phyloP scores from a whole-genome alignment of 2,113 vertebrate genomes.

The Suricata suricatta region DNA sequence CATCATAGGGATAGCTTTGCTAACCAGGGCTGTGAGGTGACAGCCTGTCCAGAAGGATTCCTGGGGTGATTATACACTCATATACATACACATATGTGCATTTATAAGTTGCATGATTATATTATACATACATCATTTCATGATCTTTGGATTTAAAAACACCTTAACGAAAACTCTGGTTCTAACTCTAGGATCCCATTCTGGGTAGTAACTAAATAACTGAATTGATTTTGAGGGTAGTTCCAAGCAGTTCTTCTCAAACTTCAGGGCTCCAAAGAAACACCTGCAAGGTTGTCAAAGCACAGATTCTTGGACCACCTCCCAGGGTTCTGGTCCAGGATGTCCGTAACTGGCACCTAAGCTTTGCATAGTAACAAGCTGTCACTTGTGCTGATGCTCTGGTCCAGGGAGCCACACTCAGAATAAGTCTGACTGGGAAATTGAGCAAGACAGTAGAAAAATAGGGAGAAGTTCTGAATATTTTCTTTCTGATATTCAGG shows the following conservation, averaged over 20 bases:
- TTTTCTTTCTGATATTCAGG: neutral
- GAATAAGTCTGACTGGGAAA: neutral
- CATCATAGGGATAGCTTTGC: neutral
- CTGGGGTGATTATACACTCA: neutral
- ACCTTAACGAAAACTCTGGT: neutral
- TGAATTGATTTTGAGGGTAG: neutral
- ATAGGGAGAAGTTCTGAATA: neutral
- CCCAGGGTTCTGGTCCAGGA: neutral
- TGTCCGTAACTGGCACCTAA: neutral
- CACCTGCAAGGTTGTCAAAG: neutral
- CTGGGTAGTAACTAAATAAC: neutral
- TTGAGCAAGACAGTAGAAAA: neutral
- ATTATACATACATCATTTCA: neutral
- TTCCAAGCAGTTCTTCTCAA: neutral
- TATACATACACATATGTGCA: rapidly evolving
- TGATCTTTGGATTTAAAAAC: neutral
- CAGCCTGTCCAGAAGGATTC: neutral
- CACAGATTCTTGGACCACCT: neutral
- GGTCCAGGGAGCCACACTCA: neutral
- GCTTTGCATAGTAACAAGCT: neutral
- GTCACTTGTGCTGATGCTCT: neutral
- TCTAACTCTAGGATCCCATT: neutral
- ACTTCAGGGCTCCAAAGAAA: neutral
- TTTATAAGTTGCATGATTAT: neutral
- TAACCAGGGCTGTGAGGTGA: neutral